Evolutionary conservation across 2,113 vertebrate species (phyloP), one percentile per base, ranked within the genome.

Genomic region (Equus przewalskii): DNA sequence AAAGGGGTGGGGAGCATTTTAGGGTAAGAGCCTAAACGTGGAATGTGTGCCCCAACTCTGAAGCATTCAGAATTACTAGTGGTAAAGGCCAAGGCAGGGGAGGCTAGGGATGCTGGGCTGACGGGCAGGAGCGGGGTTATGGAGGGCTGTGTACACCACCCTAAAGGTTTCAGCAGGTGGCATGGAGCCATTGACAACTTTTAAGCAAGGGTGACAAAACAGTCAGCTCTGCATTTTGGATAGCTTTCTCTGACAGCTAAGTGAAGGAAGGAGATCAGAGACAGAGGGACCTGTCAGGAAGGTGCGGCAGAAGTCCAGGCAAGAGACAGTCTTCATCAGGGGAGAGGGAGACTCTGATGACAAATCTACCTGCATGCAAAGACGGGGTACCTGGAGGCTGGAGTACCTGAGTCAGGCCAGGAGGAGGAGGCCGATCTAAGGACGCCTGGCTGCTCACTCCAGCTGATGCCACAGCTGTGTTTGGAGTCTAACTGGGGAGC

Each of bases 391-490:
- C 44, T 28, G 76, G 46, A 60, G 46, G 51, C 58, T 10, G 51
- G 21, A 5, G n/a, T 16, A 18, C 41, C 62, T 22, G 5, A 3
- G n/a, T 15, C 67, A 13, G 73, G 87, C 81, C 21, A 13, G 41
- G 58, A 41, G 44, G 60, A 12, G 19, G 62, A 15, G 4, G 9
- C 67, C 36, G 36, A 41, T 41, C 36, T 41, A 41, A 41, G 36
- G 36, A 41, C 36, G 36, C 36, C 83, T 0, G 1, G 73, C 69
- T 16, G 69, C 86, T 28, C n/a, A 16, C 18, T 30, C 83, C 41
- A 21, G 95, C 87, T 84, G 95, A 79, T 70, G 19, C 51, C 12
- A 51, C 84, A 90, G 81, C 87, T 82, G 60, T 19, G 49, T 78
- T 49, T 92, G 90, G 60, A 73, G 89, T 78, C 72, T 86, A 67